Evolutionary conservation across 2,797 vertebrate genomes (phyloP).

Genomic region (Hoplostethus atlanticus): DNA sequence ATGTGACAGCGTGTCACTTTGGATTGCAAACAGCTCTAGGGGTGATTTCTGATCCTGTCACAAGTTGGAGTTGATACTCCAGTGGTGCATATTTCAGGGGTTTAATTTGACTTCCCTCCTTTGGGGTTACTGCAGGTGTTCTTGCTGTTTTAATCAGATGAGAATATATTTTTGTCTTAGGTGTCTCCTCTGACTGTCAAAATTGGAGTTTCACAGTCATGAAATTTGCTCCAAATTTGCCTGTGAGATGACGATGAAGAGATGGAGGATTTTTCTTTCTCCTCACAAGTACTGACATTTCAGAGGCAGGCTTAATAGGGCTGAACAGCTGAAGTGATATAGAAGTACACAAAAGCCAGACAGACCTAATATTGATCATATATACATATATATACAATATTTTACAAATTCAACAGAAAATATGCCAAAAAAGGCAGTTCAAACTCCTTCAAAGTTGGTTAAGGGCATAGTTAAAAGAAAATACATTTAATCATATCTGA

Average conservation of each 20-base stretch:
- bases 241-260: constrained; percentile 26
- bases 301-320: background rate
- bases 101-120: constrained; percentile 4
- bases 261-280: background rate
- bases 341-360: background rate
- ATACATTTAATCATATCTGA: too few species aligned
- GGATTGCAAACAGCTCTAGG: background rate
- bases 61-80: background rate
- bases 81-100: background rate
- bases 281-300: background rate
- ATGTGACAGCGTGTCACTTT: constrained; percentile 18
- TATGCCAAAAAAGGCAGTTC: too few species aligned
- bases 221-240: constrained; percentile 24
- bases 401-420: too few species aligned
- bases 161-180: constrained; percentile 16
- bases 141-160: constrained; percentile 2
- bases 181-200: constrained; percentile 24
- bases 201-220: constrained; percentile 31
- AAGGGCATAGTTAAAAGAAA: too few species aligned
- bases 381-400: too few species aligned
- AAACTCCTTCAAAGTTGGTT: too few species aligned
- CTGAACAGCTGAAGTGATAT: background rate
- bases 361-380: background rate
- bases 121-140: background rate
- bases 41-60: background rate